Evolutionary conservation across 2,888 invertebrate genomes (phyloP).

Genomic region (Ryuthela nishihirai): DNA sequence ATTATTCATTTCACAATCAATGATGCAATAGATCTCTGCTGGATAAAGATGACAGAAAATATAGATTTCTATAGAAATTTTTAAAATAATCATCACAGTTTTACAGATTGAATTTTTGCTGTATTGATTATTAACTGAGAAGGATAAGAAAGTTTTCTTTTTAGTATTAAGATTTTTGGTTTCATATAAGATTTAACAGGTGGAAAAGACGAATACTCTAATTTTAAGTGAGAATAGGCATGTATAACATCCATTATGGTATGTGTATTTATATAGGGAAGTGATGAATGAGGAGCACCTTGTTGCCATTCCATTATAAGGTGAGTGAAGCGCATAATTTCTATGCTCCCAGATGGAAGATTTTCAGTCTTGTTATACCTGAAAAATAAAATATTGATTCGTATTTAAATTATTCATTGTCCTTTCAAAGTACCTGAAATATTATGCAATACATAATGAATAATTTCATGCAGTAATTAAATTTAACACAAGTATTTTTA

Average conservation of each 20-base stretch:
- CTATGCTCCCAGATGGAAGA: constrained; percentile 60
- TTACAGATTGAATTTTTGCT: constrained; percentile 16
- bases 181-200: constrained; percentile 57
- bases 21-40: too few relatives aligned
- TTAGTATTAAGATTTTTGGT: constrained; percentile 72
- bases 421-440: not conserved
- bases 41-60: too few relatives aligned
- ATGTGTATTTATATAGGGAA: constrained; percentile 67
- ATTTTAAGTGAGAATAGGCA: constrained; percentile 73
- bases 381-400: constrained; percentile 40
- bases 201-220: constrained; percentile 60
- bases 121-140: constrained; percentile 56
- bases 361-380: constrained; percentile 80
- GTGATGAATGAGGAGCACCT: constrained; percentile 69
- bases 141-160: constrained; percentile 54
- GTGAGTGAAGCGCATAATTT: constrained; percentile 70
- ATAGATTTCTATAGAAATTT: too few relatives aligned
- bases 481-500: not conserved
- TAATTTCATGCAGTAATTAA: too few relatives aligned
- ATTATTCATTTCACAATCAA: too few relatives aligned
- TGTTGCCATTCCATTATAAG: constrained; percentile 76
- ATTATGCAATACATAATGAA: not conserved
- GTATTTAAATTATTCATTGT: not conserved
- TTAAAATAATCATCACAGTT: constrained; percentile 20
- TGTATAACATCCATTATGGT: constrained; percentile 71